Conservation (phyloP, 1,140 invertebrate species). For the Drosophila tani region DNA sequence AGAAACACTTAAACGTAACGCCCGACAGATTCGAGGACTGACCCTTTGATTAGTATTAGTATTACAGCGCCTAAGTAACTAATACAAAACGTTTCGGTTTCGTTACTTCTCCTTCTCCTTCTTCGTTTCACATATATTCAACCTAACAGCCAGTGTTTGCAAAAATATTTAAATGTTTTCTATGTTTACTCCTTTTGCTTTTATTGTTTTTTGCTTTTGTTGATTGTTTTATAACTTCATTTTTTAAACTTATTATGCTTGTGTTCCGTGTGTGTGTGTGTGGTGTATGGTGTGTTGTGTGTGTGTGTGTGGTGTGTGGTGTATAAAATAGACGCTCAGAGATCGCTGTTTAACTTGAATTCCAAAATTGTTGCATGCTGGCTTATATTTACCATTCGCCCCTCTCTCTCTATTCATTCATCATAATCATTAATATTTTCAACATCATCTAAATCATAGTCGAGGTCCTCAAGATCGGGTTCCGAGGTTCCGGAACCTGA, state of each 20-base stretch:
- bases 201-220: slow-evolving; percentile 46
- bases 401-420: slow-evolving; percentile 51
- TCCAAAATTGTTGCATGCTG: slow-evolving; percentile 66
- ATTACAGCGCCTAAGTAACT: slow-evolving; percentile 65
- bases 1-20: slow-evolving; percentile 69
- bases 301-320: slow-evolving; percentile 21
- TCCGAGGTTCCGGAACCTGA: slow-evolving; percentile 30
- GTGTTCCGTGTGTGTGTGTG: slow-evolving; percentile 31
- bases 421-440: slow-evolving; percentile 62
- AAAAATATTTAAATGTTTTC: slow-evolving; percentile 63
- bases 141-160: slow-evolving; percentile 78
- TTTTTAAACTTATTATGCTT: slow-evolving; percentile 59
- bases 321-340: slow-evolving; percentile 64
- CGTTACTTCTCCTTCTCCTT: slow-evolving; percentile 20
- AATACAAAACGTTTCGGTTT: slow-evolving; percentile 58
- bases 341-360: slow-evolving; percentile 74
- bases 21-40: slow-evolving; percentile 57
- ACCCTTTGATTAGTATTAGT: slow-evolving; percentile 59
- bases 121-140: slow-evolving; percentile 31
- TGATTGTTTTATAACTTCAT: slow-evolving; percentile 63
- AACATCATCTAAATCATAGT: slow-evolving; percentile 51
- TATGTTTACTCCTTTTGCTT: slow-evolving; percentile 56
- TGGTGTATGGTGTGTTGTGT: slow-evolving; percentile 23
- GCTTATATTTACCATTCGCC: slow-evolving; percentile 44
- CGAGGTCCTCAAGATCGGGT: slow-evolving; percentile 47